Percentiles rank a stretch among this genome's conserved stretches.
These are phyloP conservation scores for Lasioglossum malachurum DNA, from an alignment of 2,888 invertebrate species.

Conservation along the genomic window DNA sequence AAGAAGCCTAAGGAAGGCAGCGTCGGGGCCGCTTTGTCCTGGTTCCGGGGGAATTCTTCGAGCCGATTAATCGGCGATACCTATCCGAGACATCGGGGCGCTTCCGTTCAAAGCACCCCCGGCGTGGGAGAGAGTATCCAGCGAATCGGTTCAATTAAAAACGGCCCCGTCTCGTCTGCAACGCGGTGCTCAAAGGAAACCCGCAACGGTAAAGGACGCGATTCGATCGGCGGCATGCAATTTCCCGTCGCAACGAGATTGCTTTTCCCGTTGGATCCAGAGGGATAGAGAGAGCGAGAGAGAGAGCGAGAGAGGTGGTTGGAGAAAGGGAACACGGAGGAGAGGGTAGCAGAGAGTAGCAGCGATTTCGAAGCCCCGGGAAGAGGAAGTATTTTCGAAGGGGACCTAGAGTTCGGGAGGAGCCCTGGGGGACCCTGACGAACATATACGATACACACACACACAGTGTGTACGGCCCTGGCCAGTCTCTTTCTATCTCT, in stretches of 20 bases:
- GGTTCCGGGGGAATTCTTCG: constrained; percentile 14
- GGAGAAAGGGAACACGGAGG: not conserved
- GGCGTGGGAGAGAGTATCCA: constrained; percentile 14
- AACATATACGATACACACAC: not conserved
- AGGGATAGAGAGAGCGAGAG: not conserved
- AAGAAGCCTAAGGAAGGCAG: not conserved
- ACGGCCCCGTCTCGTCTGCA: constrained; percentile 37
- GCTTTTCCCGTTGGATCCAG: constrained; percentile 31
- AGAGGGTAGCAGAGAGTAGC: not conserved
- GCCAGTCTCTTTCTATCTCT: constrained; percentile 5
- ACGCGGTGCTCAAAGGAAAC: constrained; percentile 41
- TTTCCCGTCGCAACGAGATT: constrained; percentile 44
- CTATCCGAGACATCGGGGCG: constrained; percentile 6
- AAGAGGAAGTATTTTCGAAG: constrained; percentile 10
- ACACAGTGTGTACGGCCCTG: constrained; percentile 55
- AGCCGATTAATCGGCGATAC: constrained; percentile 23
- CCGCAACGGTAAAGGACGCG: constrained; percentile 51
- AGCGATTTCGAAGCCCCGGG: not conserved
- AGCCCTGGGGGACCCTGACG: constrained; percentile 28
- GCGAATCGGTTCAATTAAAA: constrained; percentile 43
- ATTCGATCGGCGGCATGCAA: constrained; percentile 44
- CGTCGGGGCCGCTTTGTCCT: not conserved
- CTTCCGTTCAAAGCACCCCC: constrained; percentile 17
- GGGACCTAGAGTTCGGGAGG: constrained; percentile 4
- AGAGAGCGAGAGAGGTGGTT: not conserved